These are phyloP conservation scores for Dissostichus mawsoni DNA, from an alignment of 2,113 vertebrate genomes.

Conservation along the genomic window DNA sequence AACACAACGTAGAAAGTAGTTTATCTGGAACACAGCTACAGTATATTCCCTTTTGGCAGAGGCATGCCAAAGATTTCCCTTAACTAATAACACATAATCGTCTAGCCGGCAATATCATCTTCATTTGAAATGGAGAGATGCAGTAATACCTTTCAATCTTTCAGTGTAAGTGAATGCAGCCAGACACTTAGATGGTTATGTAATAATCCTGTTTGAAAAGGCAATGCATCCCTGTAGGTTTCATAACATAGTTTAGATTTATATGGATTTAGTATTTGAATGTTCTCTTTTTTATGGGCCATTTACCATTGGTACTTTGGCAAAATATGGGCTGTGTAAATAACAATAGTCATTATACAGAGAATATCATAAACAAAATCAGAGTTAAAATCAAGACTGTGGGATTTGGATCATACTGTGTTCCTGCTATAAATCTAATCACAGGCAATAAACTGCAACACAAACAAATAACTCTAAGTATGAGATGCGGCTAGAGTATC, in stretches of 20 bases:
- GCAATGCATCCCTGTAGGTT: neutral
- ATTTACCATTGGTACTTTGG: neutral
- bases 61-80: constrained; percentile 6
- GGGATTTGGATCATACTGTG: constrained; percentile 10
- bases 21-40: constrained; percentile 23
- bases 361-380: constrained; percentile 2
- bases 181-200: constrained; percentile 1
- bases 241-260: neutral
- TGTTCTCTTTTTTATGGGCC: neutral
- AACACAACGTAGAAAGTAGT: constrained; percentile 19
- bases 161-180: constrained; percentile 7
- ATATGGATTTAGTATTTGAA: neutral
- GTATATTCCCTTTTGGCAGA: constrained; percentile 16
- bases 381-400: neutral
- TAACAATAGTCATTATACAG: neutral
- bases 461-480: constrained; percentile 16
- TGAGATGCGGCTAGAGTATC: constrained; percentile 30
- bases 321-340: neutral
- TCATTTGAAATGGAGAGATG: constrained; percentile 16
- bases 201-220: neutral
- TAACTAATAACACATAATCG: constrained; percentile 13
- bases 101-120: constrained; percentile 6
- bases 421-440: neutral
- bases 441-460: constrained; percentile 2
- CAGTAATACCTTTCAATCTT: constrained; percentile 21